phyloP scores from a whole-genome alignment of 2,888 invertebrate genomes.

The Schizaphis graminum region DNA sequence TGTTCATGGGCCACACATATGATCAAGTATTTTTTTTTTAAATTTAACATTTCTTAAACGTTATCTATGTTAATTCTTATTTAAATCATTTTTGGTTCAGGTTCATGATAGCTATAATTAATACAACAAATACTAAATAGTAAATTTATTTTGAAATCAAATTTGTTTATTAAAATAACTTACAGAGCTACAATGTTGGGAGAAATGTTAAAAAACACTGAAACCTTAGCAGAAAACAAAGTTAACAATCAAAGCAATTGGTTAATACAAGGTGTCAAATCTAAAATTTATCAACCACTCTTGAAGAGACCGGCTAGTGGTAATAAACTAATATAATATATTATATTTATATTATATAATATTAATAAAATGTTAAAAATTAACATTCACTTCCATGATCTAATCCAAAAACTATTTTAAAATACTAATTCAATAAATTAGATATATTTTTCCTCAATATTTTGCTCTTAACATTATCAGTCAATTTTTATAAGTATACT shows the following conservation, averaged over 20 bases:
- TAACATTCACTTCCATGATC: neutral
- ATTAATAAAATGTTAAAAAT: slow-evolving; percentile 21
- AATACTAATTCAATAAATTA: slow-evolving; percentile 24
- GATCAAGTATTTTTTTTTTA: slow-evolving; percentile 62
- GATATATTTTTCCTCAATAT: slow-evolving; percentile 14
- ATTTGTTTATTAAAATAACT: slow-evolving; percentile 63
- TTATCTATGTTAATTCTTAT: neutral
- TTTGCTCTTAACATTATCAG: slow-evolving; percentile 53
- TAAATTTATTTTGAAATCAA: slow-evolving; percentile 31
- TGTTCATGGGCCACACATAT: slow-evolving; percentile 76
- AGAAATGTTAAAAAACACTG: slow-evolving; percentile 73
- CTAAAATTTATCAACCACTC: slow-evolving; percentile 81
- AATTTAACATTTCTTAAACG: neutral
- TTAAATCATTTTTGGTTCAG: neutral
- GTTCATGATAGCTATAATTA: neutral
- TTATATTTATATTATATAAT: neutral
- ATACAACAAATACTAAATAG: slow-evolving; percentile 21
- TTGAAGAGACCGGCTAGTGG: slow-evolving; percentile 84
- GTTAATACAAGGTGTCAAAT: slow-evolving; percentile 74
- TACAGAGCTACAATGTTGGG: slow-evolving; percentile 74
- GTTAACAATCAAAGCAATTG: slow-evolving; percentile 74
- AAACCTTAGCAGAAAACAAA: slow-evolving; percentile 68
- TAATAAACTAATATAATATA: slow-evolving; percentile 73
- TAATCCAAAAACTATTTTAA: slow-evolving; percentile 22
- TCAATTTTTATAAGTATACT: slow-evolving; percentile 43